Conservation (phyloP, 1,140 invertebrate genomes). For the Cyclargus thomasi region DNA sequence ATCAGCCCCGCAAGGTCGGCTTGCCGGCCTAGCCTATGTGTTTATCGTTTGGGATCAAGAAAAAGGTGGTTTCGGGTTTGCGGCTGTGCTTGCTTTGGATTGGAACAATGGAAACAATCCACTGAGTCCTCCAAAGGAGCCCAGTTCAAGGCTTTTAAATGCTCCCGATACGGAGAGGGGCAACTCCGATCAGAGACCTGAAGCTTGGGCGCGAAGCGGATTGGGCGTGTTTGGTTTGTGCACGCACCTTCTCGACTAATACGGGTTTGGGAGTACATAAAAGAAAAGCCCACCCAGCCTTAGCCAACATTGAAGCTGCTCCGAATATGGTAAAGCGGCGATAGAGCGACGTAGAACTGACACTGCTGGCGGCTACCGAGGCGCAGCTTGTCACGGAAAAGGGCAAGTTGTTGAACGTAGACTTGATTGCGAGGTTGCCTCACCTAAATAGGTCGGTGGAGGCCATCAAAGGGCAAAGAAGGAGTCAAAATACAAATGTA, state of each 20-base stretch:
- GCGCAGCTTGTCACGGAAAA: conserved; percentile 25
- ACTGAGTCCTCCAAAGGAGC: conserved; percentile 17
- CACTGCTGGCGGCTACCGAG: conserved; percentile 24
- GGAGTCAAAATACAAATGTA: conserved; percentile 21
- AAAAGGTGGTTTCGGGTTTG: too few species aligned
- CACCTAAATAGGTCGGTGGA: conserved; percentile 26
- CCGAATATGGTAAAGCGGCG: conserved; percentile 23
- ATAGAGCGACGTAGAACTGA: conserved; percentile 25
- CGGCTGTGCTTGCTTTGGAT: too few species aligned
- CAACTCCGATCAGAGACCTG: background rate
- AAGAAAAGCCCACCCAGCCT: conserved; percentile 11
- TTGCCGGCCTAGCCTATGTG: too few species aligned
- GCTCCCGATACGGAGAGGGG: background rate
- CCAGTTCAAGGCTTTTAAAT: conserved; percentile 5
- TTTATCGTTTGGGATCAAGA: too few species aligned
- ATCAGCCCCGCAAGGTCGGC: too few species aligned
- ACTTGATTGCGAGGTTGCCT: conserved; percentile 22
- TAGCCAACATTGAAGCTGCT: conserved; percentile 18
- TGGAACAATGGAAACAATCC: background rate
- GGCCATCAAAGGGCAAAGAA: conserved; percentile 31
- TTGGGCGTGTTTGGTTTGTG: conserved; percentile 17
- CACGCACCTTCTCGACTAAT: conserved; percentile 15
- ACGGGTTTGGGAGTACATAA: conserved; percentile 13
- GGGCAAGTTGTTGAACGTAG: conserved; percentile 13
- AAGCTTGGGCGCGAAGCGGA: background rate